Evolutionary conservation across 2,113 vertebrate species (phyloP).

Genomic region (Dunckerocampus dactyliophorus): DNA sequence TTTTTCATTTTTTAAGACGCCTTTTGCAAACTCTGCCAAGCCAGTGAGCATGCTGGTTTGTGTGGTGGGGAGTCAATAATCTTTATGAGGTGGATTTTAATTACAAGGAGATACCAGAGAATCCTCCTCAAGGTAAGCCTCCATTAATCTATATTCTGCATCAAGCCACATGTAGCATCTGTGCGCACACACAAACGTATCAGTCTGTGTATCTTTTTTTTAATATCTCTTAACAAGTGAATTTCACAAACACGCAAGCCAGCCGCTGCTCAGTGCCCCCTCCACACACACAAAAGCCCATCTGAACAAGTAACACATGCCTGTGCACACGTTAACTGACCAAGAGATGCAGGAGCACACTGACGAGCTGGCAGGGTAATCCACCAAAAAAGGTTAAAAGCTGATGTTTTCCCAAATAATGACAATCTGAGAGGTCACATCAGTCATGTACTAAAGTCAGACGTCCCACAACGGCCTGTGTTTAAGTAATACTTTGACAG

Average conservation of each 20-base stretch:
- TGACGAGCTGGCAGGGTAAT: slow-evolving; percentile 56
- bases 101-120: slow-evolving; percentile 76
- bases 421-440: slow-evolving; percentile 73
- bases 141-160: slow-evolving; percentile 72
- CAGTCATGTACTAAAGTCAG: slow-evolving; percentile 75
- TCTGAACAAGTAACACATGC: slow-evolving; percentile 21
- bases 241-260: not conserved
- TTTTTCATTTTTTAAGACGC: slow-evolving; percentile 76
- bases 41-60: slow-evolving; percentile 58
- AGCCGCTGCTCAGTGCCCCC: not conserved
- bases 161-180: slow-evolving; percentile 48
- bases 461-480: slow-evolving; percentile 75
- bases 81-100: slow-evolving; percentile 80
- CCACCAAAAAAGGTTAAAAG: slow-evolving; percentile 72
- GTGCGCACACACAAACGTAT: not conserved
- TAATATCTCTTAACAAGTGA: not conserved
- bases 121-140: slow-evolving; percentile 68
- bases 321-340: slow-evolving; percentile 4
- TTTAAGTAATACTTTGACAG: slow-evolving; percentile 81
- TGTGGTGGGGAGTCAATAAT: slow-evolving; percentile 74
- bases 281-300: slow-evolving; percentile 3
- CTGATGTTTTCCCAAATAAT: slow-evolving; percentile 71
- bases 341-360: not conserved
- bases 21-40: slow-evolving; percentile 72
- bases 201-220: not conserved